Conservation (phyloP, 2,113 vertebrate species). For the Chaetura pelagica region DNA sequence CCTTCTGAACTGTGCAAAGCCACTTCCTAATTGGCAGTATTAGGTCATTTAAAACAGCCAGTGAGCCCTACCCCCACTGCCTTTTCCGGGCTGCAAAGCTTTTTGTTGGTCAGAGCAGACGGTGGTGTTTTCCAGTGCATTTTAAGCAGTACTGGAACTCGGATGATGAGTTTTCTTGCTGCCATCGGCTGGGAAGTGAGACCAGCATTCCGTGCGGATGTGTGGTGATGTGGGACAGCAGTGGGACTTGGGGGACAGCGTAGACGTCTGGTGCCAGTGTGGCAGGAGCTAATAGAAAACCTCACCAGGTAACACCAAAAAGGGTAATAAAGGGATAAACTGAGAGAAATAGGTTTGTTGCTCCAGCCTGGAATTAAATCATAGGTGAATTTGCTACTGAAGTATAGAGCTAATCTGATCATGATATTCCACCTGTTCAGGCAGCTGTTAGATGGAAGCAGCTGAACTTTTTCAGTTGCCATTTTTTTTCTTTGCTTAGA, state of each 20-base stretch:
- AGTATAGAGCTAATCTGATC: conserved; percentile 20
- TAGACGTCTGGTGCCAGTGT: background rate
- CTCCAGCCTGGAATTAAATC: conserved; percentile 15
- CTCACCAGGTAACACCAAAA: conserved; percentile 1
- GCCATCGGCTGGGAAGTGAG: background rate
- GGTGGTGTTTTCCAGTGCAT: background rate
- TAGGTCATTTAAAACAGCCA: conserved; percentile 56
- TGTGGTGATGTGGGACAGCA: background rate
- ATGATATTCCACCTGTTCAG: conserved; percentile 52
- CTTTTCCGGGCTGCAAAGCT: conserved; percentile 45
- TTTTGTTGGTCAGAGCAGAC: background rate
- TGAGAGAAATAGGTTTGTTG: background rate
- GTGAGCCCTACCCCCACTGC: background rate
- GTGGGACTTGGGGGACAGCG: background rate
- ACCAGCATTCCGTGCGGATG: background rate
- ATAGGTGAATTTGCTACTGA: background rate
- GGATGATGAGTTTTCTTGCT: background rate
- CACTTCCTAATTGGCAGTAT: conserved; percentile 49
- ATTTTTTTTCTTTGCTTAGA: background rate
- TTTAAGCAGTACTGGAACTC: conserved; percentile 10
- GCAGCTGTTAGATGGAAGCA: conserved; percentile 44
- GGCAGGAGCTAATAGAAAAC: conserved; percentile 21
- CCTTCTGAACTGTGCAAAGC: background rate
- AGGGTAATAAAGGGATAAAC: background rate
- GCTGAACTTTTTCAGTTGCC: conserved; percentile 43